Evolutionary conservation across 1,140 invertebrate species (phyloP).

Genomic region (Callitettix versicolor): DNA sequence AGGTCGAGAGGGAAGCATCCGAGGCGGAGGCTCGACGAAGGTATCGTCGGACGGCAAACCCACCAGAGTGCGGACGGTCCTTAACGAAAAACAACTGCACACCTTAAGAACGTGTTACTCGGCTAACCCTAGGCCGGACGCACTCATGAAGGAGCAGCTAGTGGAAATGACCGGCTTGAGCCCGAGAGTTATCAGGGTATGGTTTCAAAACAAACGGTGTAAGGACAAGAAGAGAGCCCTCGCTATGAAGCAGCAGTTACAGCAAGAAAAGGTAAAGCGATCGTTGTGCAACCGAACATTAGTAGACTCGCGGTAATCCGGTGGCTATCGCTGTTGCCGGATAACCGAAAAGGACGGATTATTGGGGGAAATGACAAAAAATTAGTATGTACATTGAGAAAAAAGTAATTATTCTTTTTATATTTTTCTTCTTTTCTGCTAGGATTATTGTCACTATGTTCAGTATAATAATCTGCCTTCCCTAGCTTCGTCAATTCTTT

Average conservation of each 20-base stretch:
- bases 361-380: too few relatives aligned
- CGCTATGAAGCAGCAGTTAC: conserved; percentile 92
- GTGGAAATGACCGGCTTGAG: conserved; percentile 97
- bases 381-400: too few relatives aligned
- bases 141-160: conserved; percentile 97
- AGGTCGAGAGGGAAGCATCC: conserved; percentile 44
- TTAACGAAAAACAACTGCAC: conserved; percentile 97
- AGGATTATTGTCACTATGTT: too few relatives aligned
- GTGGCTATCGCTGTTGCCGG: too few relatives aligned
- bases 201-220: conserved; percentile 99
- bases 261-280: conserved; percentile 82
- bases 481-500: too few relatives aligned
- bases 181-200: conserved; percentile 91
- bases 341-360: too few relatives aligned
- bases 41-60: conserved; percentile 73
- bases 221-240: conserved; percentile 98
- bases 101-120: conserved; percentile 91
- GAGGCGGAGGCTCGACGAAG: conserved; percentile 44
- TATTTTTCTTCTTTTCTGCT: too few relatives aligned
- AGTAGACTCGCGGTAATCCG: too few relatives aligned
- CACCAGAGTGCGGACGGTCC: conserved; percentile 90
- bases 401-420: too few relatives aligned
- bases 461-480: too few relatives aligned
- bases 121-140: conserved; percentile 94
- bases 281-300: not conserved